Evolutionary conservation across 2,797 vertebrate genomes (phyloP).

Genomic region (Phylloscopus collybita): DNA sequence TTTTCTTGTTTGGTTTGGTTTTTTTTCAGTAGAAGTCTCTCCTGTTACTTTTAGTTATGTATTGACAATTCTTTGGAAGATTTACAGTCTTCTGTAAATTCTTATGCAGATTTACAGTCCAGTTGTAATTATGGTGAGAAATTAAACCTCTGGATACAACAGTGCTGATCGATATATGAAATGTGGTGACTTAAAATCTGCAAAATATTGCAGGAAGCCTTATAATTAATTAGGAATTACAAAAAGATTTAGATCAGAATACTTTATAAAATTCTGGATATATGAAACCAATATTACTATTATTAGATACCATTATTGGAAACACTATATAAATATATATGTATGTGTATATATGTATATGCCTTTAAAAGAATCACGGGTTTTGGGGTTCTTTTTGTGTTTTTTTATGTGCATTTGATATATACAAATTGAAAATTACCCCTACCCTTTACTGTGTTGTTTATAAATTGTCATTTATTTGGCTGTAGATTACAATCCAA

Average conservation of each 20-base stretch:
- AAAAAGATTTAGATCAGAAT: background rate
- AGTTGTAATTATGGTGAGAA: background rate
- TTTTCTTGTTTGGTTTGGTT: no score
- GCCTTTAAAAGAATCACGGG: background rate
- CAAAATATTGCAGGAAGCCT: background rate
- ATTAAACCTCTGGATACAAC: background rate
- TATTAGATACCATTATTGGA: background rate
- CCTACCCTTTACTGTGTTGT: background rate
- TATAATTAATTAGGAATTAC: background rate
- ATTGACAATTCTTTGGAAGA: background rate
- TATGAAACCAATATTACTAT: background rate
- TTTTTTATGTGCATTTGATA: background rate
- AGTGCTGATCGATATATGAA: background rate
- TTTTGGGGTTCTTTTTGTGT: background rate
- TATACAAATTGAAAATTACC: background rate
- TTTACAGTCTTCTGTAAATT: no score
- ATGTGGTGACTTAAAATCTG: background rate
- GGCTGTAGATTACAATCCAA: background rate
- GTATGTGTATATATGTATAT: background rate
- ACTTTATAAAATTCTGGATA: background rate
- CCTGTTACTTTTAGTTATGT: background rate
- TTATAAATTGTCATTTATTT: background rate
- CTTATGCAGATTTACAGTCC: background rate
- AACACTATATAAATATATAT: background rate
- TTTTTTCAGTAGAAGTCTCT: background rate